Conservation (phyloP, 2,113 vertebrate genomes). For the Gavialis gangeticus region DNA sequence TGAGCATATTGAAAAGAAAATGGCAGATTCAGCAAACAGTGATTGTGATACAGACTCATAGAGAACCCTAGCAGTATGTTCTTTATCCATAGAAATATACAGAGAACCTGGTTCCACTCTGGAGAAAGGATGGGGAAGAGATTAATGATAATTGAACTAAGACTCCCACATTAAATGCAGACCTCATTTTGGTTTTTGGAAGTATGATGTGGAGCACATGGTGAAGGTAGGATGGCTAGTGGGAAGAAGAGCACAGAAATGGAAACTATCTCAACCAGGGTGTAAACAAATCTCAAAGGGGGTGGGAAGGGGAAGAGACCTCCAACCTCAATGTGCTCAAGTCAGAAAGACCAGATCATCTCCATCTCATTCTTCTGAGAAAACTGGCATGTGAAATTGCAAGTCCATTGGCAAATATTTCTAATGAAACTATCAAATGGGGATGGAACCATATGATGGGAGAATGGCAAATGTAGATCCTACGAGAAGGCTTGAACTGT, state of each 20-base stretch:
- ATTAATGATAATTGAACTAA: neutral
- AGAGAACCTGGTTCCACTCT: no score
- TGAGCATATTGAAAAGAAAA: neutral
- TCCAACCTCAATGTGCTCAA: no score
- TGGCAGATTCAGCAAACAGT: neutral
- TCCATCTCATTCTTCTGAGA: neutral
- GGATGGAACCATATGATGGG: no score
- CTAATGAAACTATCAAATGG: no score
- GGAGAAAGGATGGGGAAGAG: neutral
- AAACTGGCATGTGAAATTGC: neutral
- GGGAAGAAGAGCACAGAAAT: no score
- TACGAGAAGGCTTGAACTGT: no score
- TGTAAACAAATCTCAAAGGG: neutral
- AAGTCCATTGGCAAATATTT: neutral
- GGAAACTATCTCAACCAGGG: neutral
- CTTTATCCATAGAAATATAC: neutral
- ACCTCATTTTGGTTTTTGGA: no score
- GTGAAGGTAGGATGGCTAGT: neutral
- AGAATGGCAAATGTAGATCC: no score
- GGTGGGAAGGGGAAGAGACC: no score
- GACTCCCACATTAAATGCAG: no score
- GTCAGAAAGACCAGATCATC: neutral
- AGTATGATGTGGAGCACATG: neutral
- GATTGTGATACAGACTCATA: neutral
- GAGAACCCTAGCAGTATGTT: neutral